Percentiles rank a stretch among this genome's conserved stretches.
phyloP scores from a whole-genome alignment of 2,797 vertebrate species.

The Notoglanidium macrostoma region DNA sequence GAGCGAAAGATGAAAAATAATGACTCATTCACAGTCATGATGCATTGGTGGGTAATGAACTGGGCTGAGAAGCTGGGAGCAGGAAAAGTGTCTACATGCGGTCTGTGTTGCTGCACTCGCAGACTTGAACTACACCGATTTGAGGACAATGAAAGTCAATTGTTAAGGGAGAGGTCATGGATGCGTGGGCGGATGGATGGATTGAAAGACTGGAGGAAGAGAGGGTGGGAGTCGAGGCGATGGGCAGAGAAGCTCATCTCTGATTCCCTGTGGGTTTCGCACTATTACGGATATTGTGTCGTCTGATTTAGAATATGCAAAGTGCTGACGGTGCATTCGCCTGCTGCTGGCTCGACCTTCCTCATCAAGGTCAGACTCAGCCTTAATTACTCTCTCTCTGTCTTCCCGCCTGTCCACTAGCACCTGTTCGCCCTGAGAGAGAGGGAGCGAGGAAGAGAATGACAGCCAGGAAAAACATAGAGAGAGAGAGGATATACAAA shows the following conservation, averaged over 20 bases:
- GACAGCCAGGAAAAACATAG: conserved; percentile 1
- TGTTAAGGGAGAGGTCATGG: conserved; percentile 42
- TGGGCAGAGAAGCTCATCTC: conserved; percentile 55
- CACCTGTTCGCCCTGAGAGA: conserved; percentile 78
- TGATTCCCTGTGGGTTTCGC: conserved; percentile 60
- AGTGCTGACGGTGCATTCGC: conserved; percentile 82
- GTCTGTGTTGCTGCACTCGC: conserved; percentile 30
- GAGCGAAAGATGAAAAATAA: conserved; percentile 36
- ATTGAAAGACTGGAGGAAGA: conserved; percentile 44
- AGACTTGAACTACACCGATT: conserved; percentile 33
- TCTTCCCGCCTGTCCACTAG: conserved; percentile 81
- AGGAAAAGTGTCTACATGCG: conserved; percentile 21
- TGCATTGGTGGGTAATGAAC: conserved; percentile 41
- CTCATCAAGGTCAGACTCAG: conserved; percentile 78
- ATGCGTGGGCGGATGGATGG: conserved; percentile 44
- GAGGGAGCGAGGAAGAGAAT: conserved; percentile 20
- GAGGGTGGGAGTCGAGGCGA: conserved; percentile 30
- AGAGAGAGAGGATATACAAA: background rate
- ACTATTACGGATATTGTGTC: conserved; percentile 73
- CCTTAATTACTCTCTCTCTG: conserved; percentile 81
- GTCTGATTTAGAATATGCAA: conserved; percentile 81
- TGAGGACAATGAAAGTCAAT: conserved; percentile 47
- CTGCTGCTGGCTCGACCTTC: conserved; percentile 82
- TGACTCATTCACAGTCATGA: conserved; percentile 35
- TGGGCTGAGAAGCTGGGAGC: conserved; percentile 15